Percentiles rank a stretch among this genome's conserved stretches.
phyloP scores from a whole-genome alignment of 2,888 invertebrate species.

The Octonoba sinensis region DNA sequence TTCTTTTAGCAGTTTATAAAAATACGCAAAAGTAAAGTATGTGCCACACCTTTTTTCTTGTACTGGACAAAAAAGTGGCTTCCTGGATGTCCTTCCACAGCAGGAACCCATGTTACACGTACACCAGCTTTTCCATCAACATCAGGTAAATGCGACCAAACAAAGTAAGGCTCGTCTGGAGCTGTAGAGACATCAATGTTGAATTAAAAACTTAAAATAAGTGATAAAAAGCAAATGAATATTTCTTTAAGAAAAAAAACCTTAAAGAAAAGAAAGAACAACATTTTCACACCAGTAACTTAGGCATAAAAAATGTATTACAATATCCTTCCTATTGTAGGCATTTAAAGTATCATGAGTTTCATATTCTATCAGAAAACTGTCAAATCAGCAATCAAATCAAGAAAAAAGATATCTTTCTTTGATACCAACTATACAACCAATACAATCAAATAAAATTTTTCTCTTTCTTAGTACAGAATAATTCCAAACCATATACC shows the following conservation, averaged over 20 bases:
- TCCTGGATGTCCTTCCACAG: slow-evolving; percentile 84
- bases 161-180: slow-evolving; percentile 77
- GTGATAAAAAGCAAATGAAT: too few relatives aligned
- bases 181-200: slow-evolving; percentile 9
- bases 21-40: neutral
- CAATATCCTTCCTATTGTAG: neutral
- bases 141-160: slow-evolving; percentile 78
- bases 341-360: too few relatives aligned
- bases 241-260: neutral
- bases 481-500: too few relatives aligned
- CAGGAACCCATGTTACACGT: slow-evolving; percentile 84
- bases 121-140: slow-evolving; percentile 82
- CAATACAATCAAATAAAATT: too few relatives aligned
- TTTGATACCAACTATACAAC: too few relatives aligned
- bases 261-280: neutral
- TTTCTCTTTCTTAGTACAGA: too few relatives aligned
- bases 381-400: too few relatives aligned
- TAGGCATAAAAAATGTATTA: too few relatives aligned
- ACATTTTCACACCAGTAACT: neutral
- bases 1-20: neutral
- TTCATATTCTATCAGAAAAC: too few relatives aligned
- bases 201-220: neutral
- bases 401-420: too few relatives aligned
- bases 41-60: slow-evolving; percentile 71
- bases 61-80: slow-evolving; percentile 91